These are phyloP conservation scores for Anguilla pacifica DNA, from an alignment of 2,797 vertebrate species.

Conservation along the genomic window DNA sequence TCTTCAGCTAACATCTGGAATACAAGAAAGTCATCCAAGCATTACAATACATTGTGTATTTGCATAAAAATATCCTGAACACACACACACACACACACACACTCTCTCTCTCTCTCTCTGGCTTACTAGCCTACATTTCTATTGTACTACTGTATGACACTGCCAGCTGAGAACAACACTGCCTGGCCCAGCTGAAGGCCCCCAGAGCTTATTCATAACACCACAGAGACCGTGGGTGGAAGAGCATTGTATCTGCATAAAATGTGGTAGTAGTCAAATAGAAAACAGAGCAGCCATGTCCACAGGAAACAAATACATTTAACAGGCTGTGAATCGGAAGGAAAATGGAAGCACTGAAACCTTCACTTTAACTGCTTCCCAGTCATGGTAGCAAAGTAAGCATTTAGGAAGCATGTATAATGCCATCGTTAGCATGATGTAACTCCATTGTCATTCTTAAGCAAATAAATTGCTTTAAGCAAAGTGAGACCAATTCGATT, in stretches of 20 bases:
- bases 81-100: neutral
- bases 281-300: neutral
- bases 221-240: neutral
- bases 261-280: neutral
- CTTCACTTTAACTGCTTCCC: neutral
- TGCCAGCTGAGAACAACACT: neutral
- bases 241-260: neutral
- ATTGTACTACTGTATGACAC: neutral
- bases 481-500: neutral
- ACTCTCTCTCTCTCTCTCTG: neutral
- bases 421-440: neutral
- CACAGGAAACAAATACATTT: neutral
- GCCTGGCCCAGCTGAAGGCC: neutral
- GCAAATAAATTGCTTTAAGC: neutral
- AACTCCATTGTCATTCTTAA: neutral
- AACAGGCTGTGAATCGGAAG: neutral
- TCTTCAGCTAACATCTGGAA: neutral
- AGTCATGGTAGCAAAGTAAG: neutral
- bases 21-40: neutral
- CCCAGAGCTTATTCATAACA: neutral
- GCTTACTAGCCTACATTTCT: neutral
- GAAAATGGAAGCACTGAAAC: neutral
- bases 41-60: neutral
- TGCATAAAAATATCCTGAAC: neutral
- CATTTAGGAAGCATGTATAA: neutral